Conservation (phyloP, 2,113 vertebrate species). For the mouse (Mus musculus) region GRCm39 chrX:168597001-168597500, state of each 20-base stretch:
- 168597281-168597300: conserved; percentile 53
- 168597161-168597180: background rate
- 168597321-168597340: conserved; percentile 57
- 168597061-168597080: conserved; percentile 19
- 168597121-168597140: background rate
- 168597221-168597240: background rate
- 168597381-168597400: conserved; percentile 45
- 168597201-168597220: background rate
- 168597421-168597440: conserved; percentile 45
- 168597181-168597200: background rate
- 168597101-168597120: conserved; percentile 29
- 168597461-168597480: conserved; percentile 65
- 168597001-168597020: conserved; percentile 50
- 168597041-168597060: background rate
- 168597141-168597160: background rate
- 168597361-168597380: conserved; percentile 55
- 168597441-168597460: conserved; percentile 45
- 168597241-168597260: conserved; percentile 20
- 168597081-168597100: background rate
- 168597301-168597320: conserved; percentile 51
- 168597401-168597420: conserved; percentile 4
- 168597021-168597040: conserved; percentile 23
- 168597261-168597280: conserved; percentile 56
- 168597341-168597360: conserved; percentile 62
- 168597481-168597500: conserved; percentile 55